Base-by-base conservation (phyloP, 2,888 invertebrate genomes). In the Dynastes maya region DNA sequence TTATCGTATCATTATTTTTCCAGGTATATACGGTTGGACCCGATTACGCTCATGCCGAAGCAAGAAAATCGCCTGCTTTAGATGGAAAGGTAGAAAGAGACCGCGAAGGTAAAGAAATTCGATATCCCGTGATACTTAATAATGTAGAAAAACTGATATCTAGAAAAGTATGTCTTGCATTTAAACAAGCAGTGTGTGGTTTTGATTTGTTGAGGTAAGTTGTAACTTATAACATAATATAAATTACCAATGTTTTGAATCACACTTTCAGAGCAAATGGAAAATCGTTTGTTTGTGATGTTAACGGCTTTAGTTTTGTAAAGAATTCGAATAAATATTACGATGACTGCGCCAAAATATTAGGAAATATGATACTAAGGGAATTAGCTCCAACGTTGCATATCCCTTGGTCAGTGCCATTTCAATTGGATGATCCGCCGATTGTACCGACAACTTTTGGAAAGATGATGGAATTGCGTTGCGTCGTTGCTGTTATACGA, bases 251-350 rank as follows among this genome's bases (percentile, higher is more conserved):
- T 53, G 4, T 64, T 53, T 4, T 49, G 11, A 45, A 45, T 45
- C 67, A 49, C 64, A 58, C 55, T 87, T 88, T 27, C 85, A 95
- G 98, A 88, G 99, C 99, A 27, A 99, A 97, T 90, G 99, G 99
- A 70, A 97, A 98, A 89, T 99, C 99, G 0, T 99, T 97, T 88
- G 99, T 99, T 0, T 99, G 99, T 90, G 99, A 99, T 91, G 99
- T 99, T 2, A 99, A 99, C 89, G 99, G 99, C 0, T 99, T 99
- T 89, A 99, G 98, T 87, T 99, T 99, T 89, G 99, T 99, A 37
- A 99, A 99, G 89, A 99, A 98, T 88, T 99, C 99, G 0, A 97
- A 97, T 88, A 99, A 99, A 87, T 99, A 99, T 90, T 99, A 99
- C 88, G 99, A 99, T 89, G 99, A 99, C 87, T 99, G 98, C 89